These are phyloP conservation scores for Junco hyemalis DNA, from an alignment of 2,113 vertebrate species.

Conservation along the genomic window DNA sequence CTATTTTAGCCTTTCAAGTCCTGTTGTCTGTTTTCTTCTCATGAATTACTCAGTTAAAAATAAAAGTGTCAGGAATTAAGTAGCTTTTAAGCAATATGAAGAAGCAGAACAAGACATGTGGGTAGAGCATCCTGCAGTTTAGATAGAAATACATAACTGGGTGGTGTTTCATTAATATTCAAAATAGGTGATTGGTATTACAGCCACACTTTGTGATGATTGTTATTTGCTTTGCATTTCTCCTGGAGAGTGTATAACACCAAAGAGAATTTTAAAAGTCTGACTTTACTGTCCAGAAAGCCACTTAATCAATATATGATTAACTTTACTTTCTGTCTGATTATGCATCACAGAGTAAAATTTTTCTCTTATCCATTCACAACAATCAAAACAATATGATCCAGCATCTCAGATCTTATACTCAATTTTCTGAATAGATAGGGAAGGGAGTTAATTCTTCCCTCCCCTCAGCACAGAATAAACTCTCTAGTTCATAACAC, in stretches of 20 bases:
- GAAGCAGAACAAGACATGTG: not conserved
- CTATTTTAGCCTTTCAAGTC: not conserved
- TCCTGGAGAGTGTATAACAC: not conserved
- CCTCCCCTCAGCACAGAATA: not conserved
- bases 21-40: not conserved
- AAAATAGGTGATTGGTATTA: not conserved
- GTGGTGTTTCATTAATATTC: not conserved
- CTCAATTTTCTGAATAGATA: not conserved
- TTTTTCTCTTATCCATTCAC: not conserved
- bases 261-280: not conserved
- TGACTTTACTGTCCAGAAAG: not conserved
- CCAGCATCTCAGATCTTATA: not conserved
- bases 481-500: not conserved
- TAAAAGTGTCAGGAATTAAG: not conserved
- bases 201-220: not conserved
- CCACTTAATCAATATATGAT: not conserved
- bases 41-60: not conserved
- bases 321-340: not conserved
- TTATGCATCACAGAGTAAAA: not conserved
- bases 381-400: fast-evolving
- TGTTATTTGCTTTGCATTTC: not conserved
- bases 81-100: not conserved
- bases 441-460: not conserved
- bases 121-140: not conserved
- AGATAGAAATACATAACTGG: not conserved